Conservation (phyloP, 2,113 vertebrate species). For the Trochalopteron elliotii region DNA sequence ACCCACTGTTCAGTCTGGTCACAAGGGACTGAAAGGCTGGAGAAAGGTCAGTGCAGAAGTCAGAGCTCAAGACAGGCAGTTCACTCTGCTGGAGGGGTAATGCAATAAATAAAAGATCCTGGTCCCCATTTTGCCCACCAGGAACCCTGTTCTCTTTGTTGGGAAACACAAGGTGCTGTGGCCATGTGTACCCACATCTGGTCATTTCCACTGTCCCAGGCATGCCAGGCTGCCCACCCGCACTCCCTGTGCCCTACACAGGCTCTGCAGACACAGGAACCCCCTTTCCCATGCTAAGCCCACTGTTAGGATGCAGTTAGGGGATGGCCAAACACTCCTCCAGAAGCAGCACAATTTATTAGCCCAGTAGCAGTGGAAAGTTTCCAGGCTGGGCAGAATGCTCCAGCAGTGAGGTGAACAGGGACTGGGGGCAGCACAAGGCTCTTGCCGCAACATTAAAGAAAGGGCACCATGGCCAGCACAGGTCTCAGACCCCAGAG, state of each 20-base stretch:
- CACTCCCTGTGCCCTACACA: neutral
- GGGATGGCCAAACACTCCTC: neutral
- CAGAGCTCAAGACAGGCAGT: neutral
- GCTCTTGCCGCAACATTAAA: neutral
- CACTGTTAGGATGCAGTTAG: neutral
- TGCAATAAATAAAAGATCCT: neutral
- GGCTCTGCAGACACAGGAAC: neutral
- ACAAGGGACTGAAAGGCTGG: neutral
- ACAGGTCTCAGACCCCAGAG: neutral
- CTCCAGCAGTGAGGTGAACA: rapidly evolving
- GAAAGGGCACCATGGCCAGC: neutral
- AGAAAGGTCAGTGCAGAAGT: neutral
- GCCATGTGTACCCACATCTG: rapidly evolving
- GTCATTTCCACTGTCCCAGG: neutral
- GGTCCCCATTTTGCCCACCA: neutral
- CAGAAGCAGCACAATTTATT: neutral
- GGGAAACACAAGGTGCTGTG: neutral
- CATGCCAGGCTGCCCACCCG: neutral
- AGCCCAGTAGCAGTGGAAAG: neutral
- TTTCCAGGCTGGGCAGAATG: neutral
- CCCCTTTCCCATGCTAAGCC: neutral
- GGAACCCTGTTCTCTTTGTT: rapidly evolving
- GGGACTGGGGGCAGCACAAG: neutral
- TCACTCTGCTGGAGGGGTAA: rapidly evolving
- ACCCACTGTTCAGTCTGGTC: rapidly evolving